Evolutionary conservation across 30 jellyfish, hydroid and myxozoan genomes (phyloP).

Genomic region (Hydra vulgaris): DNA sequence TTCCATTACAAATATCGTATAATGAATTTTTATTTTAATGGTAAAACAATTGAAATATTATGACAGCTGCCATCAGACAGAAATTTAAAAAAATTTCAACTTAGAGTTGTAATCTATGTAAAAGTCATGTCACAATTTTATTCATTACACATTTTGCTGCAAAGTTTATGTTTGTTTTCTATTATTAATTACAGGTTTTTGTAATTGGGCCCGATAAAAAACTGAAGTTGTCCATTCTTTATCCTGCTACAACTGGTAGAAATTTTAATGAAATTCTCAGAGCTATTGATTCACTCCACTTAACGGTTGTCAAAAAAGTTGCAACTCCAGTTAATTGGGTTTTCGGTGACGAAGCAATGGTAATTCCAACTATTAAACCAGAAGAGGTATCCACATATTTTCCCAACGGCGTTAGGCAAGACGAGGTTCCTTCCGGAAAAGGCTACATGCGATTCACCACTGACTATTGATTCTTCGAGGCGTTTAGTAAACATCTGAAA

Average conservation of each 20-base stretch:
- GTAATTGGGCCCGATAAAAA: constrained; percentile 84
- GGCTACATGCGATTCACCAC: constrained; percentile 72
- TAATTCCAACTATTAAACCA: constrained; percentile 65
- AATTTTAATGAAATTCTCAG: constrained; percentile 88
- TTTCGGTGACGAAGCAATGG: constrained; percentile 91
- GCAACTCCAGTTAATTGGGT: constrained; percentile 99
- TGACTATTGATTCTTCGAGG: constrained; percentile 9
- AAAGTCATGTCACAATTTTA: not conserved
- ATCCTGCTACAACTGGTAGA: constrained; percentile 99
- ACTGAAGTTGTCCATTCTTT: constrained; percentile 71
- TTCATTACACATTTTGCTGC: not conserved
- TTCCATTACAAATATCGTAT: no score
- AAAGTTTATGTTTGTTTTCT: not conserved
- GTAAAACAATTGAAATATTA: no score
- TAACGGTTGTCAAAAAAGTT: constrained; percentile 85
- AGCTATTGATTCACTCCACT: constrained; percentile 83
- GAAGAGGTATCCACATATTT: constrained; percentile 65
- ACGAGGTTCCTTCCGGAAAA: constrained; percentile 84
- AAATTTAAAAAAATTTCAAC: no score
- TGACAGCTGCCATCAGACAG: no score
- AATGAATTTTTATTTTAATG: no score
- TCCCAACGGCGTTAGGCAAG: constrained; percentile 60
- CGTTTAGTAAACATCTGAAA: no score
- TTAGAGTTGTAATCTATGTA: no score
- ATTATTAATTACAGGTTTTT: constrained; percentile 50